These are phyloP conservation scores for Sanderia malayensis DNA, from an alignment of 30 jellyfish, hydroid and myxozoan species.

Conservation along the genomic window DNA sequence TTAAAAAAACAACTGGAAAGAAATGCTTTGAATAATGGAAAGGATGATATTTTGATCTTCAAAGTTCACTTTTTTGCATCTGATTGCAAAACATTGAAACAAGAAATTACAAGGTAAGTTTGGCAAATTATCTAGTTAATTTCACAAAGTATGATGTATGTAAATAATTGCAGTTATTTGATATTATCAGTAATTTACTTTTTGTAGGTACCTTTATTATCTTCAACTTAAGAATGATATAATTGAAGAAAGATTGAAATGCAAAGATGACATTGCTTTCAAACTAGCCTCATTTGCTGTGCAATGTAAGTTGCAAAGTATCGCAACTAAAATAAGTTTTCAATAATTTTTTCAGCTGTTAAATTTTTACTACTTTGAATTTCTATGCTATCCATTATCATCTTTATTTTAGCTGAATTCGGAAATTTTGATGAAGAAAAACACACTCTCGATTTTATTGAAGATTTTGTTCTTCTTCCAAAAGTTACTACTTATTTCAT, in stretches of 20 bases:
- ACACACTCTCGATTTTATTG: conserved; percentile 60
- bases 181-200: too few relatives aligned
- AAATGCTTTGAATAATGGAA: conserved; percentile 63
- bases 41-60: conserved; percentile 51
- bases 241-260: conserved; percentile 60
- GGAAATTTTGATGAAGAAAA: conserved; percentile 76
- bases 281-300: conserved; percentile 88
- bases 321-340: too few relatives aligned
- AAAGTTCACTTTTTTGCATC: conserved; percentile 82
- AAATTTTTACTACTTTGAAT: too few relatives aligned
- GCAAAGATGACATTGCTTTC: conserved; percentile 71
- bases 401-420: conserved; percentile 73
- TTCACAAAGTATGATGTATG: not conserved
- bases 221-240: conserved; percentile 64
- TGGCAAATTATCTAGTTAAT: not conserved
- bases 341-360: too few relatives aligned
- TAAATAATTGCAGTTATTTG: too few relatives aligned
- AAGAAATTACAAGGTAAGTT: conserved; percentile 89
- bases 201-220: conserved; percentile 74
- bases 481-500: conserved; percentile 22
- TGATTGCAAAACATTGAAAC: conserved; percentile 62
- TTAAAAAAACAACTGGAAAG: conserved; percentile 75
- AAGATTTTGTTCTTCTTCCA: conserved; percentile 82
- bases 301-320: conserved; percentile 70
- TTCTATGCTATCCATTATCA: too few relatives aligned